A percentile compares a stretch with the other conserved stretches of the same genome.
These are phyloP conservation scores for Corapipo altera DNA, from an alignment of 2,113 vertebrate species.

Conservation along the genomic window DNA sequence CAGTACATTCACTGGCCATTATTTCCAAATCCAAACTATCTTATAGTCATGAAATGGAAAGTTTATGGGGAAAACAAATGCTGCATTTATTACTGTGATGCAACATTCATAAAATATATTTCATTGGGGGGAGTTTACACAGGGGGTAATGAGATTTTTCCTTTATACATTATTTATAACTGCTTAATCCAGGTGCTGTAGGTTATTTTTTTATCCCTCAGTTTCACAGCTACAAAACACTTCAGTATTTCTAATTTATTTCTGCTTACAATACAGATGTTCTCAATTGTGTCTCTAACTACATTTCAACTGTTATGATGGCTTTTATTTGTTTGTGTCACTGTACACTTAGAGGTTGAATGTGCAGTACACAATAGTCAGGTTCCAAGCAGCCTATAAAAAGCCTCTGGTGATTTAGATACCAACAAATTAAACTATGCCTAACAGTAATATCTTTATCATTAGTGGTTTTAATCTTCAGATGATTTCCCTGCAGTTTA, in stretches of 20 bases:
- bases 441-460: slow-evolving; percentile 61
- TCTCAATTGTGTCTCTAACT: slow-evolving; percentile 82
- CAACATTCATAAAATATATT: slow-evolving; percentile 84
- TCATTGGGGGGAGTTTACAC: slow-evolving; percentile 79
- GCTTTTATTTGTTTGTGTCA: slow-evolving; percentile 80
- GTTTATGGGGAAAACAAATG: slow-evolving; percentile 81
- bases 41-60: slow-evolving; percentile 77
- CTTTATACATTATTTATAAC: slow-evolving; percentile 84
- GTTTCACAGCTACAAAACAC: slow-evolving; percentile 79
- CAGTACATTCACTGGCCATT: slow-evolving; percentile 37
- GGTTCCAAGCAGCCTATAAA: slow-evolving; percentile 61
- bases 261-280: slow-evolving; percentile 85
- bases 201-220: slow-evolving; percentile 80
- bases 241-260: slow-evolving; percentile 84
- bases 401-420: slow-evolving; percentile 68
- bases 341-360: slow-evolving; percentile 68
- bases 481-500: slow-evolving; percentile 57
- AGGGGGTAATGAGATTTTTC: slow-evolving; percentile 83
- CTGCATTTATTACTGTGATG: slow-evolving; percentile 81
- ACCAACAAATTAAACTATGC: slow-evolving; percentile 68
- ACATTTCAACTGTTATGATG: slow-evolving; percentile 78
- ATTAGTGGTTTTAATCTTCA: slow-evolving; percentile 66
- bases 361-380: slow-evolving; percentile 63
- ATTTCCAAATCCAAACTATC: slow-evolving; percentile 75
- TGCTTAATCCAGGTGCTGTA: slow-evolving; percentile 80